Conservation (phyloP, 2,113 vertebrate species). For the Pomatorhinus ruficollis region DNA sequence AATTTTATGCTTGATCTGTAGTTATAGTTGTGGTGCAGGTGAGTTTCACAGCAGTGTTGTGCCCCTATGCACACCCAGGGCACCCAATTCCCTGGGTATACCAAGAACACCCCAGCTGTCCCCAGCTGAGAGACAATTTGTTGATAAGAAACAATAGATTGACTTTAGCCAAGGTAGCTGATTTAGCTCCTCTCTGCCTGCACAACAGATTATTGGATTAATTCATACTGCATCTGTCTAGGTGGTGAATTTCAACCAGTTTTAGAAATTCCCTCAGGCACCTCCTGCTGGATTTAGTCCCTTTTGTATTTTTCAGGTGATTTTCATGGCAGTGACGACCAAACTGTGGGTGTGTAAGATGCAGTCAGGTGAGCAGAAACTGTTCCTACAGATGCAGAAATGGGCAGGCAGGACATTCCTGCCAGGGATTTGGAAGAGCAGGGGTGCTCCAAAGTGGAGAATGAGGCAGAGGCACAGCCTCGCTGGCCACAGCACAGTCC, state of each 20-base stretch:
- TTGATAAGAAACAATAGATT: neutral
- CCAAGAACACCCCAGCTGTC: neutral
- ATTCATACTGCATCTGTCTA: neutral
- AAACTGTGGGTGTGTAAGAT: neutral
- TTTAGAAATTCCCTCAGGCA: neutral
- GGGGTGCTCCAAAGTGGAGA: neutral
- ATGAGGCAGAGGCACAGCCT: neutral
- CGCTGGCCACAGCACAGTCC: neutral
- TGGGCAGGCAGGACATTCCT: neutral
- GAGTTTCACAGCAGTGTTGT: neutral
- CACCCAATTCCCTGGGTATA: neutral
- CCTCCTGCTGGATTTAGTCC: neutral
- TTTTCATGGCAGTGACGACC: neutral
- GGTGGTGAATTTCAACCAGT: neutral
- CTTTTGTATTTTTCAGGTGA: neutral
- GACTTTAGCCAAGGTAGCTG: neutral
- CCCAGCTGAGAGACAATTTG: neutral
- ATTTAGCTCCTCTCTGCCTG: neutral
- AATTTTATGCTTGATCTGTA: neutral
- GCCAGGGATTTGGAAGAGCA: neutral
- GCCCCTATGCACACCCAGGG: neutral
- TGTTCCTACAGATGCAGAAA: neutral
- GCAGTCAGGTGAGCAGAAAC: neutral
- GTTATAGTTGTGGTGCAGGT: neutral
- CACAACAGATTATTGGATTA: neutral